Evolutionary conservation across 2,888 invertebrate genomes (phyloP), one percentile per base, ranked within the genome.

Genomic region (Lepidonotus clava): DNA sequence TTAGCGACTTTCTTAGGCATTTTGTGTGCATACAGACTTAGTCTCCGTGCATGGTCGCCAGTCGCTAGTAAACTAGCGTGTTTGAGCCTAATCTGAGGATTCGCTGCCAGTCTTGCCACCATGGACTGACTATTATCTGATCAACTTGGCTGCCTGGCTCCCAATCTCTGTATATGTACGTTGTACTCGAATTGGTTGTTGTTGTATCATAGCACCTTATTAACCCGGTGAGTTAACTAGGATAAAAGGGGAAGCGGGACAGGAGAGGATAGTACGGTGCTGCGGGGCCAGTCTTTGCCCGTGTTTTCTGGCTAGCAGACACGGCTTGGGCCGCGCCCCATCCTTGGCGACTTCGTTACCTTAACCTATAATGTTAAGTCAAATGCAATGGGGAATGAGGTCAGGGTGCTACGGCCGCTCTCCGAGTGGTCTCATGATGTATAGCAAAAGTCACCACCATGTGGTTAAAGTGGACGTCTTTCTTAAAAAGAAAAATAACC

Each of bases 101-200:
- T 76, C 24, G 36, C 38, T 76, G 76, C 76, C 76, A 76, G 76
- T 76, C 76, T 76, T 76, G 76, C 76, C 76, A 76, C 51, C 14
- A 40, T 38, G 28, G 76, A 40, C 38, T 76, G 76, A 76, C 76
- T 76, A 24, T 61, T n/a, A 46, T 18, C 46, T 11, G 46, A 46
- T n/a, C n/a, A 46, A 46, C 46, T 18, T 46, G 46, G 6, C 61
- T 61, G 61, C 61, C 61, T n/a, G 61, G 11, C n/a, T 61, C n/a
- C n/a, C 51, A 21, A 51, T 18, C n/a, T 14, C 21, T 51, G 51
- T 51, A 51, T 14, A 21, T 51, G 61, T 61, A 11, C 61, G n/a
- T 61, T 11, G 61, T 61, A n/a, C n/a, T n/a, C 61, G 61, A n/a
- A n/a, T n/a, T n/a, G n/a, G n/a, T n/a, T n/a, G n/a, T n/a, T n/a